Conservation (phyloP, 1,140 invertebrate genomes). For the Rhopalosiphum padi region DNA sequence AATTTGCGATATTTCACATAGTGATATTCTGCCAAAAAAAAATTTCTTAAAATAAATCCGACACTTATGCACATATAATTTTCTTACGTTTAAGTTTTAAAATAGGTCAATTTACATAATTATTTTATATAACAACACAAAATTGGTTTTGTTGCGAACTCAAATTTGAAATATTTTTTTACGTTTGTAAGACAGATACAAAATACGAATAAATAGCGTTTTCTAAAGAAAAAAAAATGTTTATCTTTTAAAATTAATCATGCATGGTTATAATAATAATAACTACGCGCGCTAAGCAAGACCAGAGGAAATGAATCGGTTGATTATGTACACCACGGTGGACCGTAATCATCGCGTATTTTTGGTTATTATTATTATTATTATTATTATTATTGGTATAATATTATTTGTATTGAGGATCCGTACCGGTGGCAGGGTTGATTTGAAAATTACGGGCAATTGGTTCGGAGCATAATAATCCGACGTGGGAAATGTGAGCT, state of each 20-base stretch:
- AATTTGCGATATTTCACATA: not conserved
- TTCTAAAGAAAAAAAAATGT: too few relatives aligned
- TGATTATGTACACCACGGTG: not conserved
- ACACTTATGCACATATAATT: too few relatives aligned
- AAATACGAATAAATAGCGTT: too few relatives aligned
- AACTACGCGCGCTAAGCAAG: not conserved
- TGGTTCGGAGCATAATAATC: not conserved
- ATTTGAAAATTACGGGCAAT: constrained; percentile 42
- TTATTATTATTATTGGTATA: not conserved
- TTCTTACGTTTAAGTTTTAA: too few relatives aligned
- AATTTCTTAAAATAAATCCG: too few relatives aligned
- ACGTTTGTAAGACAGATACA: too few relatives aligned
- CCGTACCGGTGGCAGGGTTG: not conserved
- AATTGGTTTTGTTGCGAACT: too few relatives aligned
- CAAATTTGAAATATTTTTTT: too few relatives aligned
- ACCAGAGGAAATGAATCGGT: not conserved
- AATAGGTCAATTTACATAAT: too few relatives aligned
- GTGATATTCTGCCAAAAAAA: not conserved
- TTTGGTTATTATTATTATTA: not conserved
- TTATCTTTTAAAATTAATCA: too few relatives aligned
- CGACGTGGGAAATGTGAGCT: constrained; percentile 32
- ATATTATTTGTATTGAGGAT: not conserved
- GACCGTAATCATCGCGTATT: not conserved
- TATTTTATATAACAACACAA: too few relatives aligned
- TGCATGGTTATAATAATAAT: too few relatives aligned